Percentiles rank a stretch among this genome's conserved stretches.
These are phyloP conservation scores for Yponomeuta evonymella DNA, from an alignment of 2,888 invertebrate genomes.

Conservation along the genomic window DNA sequence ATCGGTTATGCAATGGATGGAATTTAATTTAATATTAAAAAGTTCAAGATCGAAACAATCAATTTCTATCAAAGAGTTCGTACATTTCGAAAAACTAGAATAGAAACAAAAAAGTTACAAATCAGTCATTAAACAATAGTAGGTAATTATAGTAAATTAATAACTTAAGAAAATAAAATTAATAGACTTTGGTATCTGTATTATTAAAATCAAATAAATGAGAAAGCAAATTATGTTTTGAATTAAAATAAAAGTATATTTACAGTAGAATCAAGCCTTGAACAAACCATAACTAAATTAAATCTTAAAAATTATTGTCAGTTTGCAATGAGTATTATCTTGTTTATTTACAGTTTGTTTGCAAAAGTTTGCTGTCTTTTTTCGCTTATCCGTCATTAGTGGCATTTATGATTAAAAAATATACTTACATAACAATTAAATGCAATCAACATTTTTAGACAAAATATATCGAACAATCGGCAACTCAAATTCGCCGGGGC, in stretches of 20 bases:
- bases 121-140: constrained; percentile 37
- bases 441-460: constrained; percentile 21
- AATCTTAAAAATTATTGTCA: constrained; percentile 71
- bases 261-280: constrained; percentile 36
- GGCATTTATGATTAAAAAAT: constrained; percentile 9
- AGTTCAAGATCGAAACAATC: neutral
- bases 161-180: constrained; percentile 63
- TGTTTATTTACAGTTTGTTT: constrained; percentile 53
- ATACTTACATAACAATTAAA: constrained; percentile 30
- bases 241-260: constrained; percentile 59
- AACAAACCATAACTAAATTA: constrained; percentile 39
- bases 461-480: constrained; percentile 28
- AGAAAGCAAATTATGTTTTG: constrained; percentile 54
- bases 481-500: constrained; percentile 33
- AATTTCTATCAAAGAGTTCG: neutral
- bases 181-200: constrained; percentile 74
- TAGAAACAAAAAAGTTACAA: constrained; percentile 22
- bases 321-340: constrained; percentile 71
- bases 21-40: constrained; percentile 30
- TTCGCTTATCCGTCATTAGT: neutral
- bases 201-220: constrained; percentile 45
- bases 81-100: constrained; percentile 10
- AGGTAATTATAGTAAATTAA: constrained; percentile 57
- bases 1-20: constrained; percentile 70
- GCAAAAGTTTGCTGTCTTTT: constrained; percentile 21